Conservation (phyloP, 1,140 invertebrate genomes). For the Aphelenchoides besseyi region DNA sequence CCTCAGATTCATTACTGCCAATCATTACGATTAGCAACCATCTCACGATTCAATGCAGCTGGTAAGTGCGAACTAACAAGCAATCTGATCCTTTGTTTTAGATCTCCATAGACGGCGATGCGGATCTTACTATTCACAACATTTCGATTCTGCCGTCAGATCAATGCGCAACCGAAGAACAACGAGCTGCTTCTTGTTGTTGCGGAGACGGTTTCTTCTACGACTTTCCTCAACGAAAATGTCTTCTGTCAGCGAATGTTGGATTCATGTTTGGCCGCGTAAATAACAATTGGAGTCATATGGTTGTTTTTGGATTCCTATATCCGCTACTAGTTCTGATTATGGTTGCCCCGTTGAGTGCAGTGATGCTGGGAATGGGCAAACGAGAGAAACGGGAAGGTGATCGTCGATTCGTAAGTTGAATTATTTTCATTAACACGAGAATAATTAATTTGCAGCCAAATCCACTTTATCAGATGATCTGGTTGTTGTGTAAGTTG, state of each 20-base stretch:
- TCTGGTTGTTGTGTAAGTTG: too few species aligned
- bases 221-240: constrained; percentile 42
- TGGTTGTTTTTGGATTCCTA: constrained; percentile 56
- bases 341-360: constrained; percentile 55
- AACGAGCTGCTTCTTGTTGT: constrained; percentile 59
- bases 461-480: constrained; percentile 62
- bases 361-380: constrained; percentile 61
- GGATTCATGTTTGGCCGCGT: constrained; percentile 59
- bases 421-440: constrained; percentile 14
- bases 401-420: constrained; percentile 55
- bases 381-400: constrained; percentile 60
- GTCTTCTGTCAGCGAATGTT: constrained; percentile 56
- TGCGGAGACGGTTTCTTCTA: constrained; percentile 57
- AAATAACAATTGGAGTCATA: constrained; percentile 48
- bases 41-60: constrained; percentile 16
- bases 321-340: constrained; percentile 60
- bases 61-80: neutral
- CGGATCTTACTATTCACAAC: constrained; percentile 61
- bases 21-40: too few species aligned
- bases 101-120: constrained; percentile 51
- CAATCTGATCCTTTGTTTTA: neutral
- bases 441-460: constrained; percentile 43
- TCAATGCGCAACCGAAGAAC: constrained; percentile 61
- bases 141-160: constrained; percentile 60
- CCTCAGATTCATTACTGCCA: too few species aligned